A percentile compares a stretch with the other conserved stretches of the same genome.
Conservation (phyloP, 2,113 vertebrate genomes). For the Conger conger region DNA sequence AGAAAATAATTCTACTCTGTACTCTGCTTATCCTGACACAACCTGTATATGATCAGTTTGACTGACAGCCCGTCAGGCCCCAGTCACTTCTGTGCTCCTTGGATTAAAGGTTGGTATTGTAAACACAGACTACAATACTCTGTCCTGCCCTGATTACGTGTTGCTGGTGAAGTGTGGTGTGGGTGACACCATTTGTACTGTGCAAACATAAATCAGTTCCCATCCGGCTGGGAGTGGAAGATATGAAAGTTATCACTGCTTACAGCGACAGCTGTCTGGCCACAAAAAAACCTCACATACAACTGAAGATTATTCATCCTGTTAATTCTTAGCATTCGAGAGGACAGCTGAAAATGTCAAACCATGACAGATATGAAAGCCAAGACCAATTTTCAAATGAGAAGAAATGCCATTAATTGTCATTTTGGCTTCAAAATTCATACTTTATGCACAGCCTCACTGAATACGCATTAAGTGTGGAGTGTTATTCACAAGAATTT, state of each 20-base stretch:
- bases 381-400: not conserved
- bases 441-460: not conserved
- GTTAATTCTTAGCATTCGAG: not conserved
- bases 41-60: not conserved
- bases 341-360: not conserved
- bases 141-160: not conserved
- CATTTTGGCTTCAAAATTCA: not conserved
- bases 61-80: not conserved
- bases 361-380: not conserved
- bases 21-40: not conserved
- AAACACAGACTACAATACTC: constrained; percentile 20
- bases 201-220: not conserved
- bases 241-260: not conserved
- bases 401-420: not conserved
- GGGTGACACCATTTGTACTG: not conserved
- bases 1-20: not conserved
- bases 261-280: not conserved
- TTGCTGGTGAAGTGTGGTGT: not conserved
- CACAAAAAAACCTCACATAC: not conserved
- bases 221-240: not conserved
- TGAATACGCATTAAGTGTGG: not conserved
- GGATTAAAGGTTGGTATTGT: constrained; percentile 19
- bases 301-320: not conserved
- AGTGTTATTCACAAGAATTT: not conserved
- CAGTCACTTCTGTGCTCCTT: not conserved